These are phyloP conservation scores for Cichlasoma orientale DNA, from an alignment of 2,797 vertebrate species.

Conservation along the genomic window DNA sequence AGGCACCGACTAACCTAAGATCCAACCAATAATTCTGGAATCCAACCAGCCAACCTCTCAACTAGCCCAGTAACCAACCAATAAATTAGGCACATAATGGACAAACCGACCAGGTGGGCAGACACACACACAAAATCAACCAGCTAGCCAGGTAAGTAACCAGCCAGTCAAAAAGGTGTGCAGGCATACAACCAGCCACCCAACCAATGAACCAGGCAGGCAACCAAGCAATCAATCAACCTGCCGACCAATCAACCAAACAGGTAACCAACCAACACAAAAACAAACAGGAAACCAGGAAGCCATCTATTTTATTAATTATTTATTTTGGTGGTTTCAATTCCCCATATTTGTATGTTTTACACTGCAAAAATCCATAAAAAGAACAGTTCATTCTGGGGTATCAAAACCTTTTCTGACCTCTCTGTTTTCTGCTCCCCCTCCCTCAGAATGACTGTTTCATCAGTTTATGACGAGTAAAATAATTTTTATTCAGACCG, in stretches of 20 bases:
- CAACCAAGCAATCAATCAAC: neutral
- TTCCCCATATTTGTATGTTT: neutral
- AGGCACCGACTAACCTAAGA: neutral
- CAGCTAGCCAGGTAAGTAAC: neutral
- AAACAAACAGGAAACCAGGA: too few species aligned
- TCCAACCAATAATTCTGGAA: neutral
- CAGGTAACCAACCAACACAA: too few species aligned
- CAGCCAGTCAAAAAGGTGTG: neutral
- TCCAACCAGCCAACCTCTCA: neutral
- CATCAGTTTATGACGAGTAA: neutral
- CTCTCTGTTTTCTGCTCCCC: too few species aligned
- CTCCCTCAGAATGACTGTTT: neutral
- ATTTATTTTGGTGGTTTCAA: neutral
- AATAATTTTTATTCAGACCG: neutral
- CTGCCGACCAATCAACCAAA: neutral
- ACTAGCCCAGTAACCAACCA: neutral
- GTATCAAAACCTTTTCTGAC: neutral
- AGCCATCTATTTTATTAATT: neutral
- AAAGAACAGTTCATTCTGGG: neutral
- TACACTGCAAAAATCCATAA: neutral
- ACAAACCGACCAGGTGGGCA: neutral
- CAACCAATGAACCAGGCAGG: too few species aligned
- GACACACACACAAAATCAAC: neutral
- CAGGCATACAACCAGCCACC: neutral
- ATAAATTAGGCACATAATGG: too few species aligned